Conservation (phyloP, 2,888 invertebrate species). For the Rhamnusium bicolor region DNA sequence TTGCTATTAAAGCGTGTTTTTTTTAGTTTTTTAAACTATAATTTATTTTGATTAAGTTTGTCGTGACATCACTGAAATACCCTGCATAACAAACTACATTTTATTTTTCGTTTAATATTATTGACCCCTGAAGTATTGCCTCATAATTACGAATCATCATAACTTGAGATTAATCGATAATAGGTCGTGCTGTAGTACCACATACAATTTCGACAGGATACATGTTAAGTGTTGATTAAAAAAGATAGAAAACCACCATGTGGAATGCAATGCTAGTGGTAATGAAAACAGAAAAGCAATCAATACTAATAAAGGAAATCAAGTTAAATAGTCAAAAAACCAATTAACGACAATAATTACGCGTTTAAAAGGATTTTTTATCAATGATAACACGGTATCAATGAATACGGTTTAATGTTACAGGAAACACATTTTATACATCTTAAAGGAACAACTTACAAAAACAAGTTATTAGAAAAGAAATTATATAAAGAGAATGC, state of each 20-base stretch:
- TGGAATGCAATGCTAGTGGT: slow-evolving; percentile 7
- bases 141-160: too few relatives aligned
- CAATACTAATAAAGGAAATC: slow-evolving; percentile 49
- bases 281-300: slow-evolving; percentile 51
- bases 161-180: too few relatives aligned
- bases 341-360: slow-evolving; percentile 55
- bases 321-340: slow-evolving; percentile 55
- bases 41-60: too few relatives aligned
- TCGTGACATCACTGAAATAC: too few relatives aligned
- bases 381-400: slow-evolving; percentile 9
- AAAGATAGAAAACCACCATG: neutral
- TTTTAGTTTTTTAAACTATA: too few relatives aligned
- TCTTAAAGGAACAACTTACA: neutral
- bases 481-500: slow-evolving; percentile 61
- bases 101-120: too few relatives aligned
- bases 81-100: too few relatives aligned
- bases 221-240: neutral
- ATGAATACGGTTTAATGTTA: neutral
- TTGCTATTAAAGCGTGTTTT: too few relatives aligned
- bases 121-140: too few relatives aligned
- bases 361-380: slow-evolving; percentile 29
- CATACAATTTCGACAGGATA: too few relatives aligned
- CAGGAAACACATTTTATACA: neutral
- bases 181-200: too few relatives aligned
- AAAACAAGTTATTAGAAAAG: slow-evolving; percentile 33